phyloP scores from a whole-genome alignment of 2,888 invertebrate species.

The Thymelicus acteon region DNA sequence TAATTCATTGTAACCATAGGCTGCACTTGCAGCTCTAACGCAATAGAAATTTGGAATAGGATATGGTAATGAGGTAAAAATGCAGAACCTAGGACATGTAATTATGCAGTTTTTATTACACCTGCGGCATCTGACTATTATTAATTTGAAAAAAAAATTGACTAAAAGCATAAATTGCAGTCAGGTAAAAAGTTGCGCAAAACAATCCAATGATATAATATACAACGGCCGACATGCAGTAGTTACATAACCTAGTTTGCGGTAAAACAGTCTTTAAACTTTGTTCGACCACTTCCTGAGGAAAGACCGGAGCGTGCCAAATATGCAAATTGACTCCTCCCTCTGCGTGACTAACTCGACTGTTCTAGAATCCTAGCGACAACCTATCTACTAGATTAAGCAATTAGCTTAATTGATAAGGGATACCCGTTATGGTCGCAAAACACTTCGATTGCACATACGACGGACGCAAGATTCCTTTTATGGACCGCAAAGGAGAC shows the following conservation, averaged over 20 bases:
- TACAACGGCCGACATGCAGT: slow-evolving; percentile 9
- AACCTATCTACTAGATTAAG: slow-evolving; percentile 21
- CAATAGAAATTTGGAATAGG: no score
- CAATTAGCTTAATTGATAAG: slow-evolving; percentile 36
- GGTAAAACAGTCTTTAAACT: slow-evolving; percentile 27
- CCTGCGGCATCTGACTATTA: neutral
- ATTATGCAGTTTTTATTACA: no score
- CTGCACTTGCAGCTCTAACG: neutral
- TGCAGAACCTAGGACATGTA: no score
- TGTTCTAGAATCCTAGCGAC: slow-evolving; percentile 5
- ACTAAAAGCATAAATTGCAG: neutral
- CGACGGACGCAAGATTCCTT: slow-evolving; percentile 57
- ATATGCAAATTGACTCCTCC: slow-evolving; percentile 33
- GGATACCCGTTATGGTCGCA: slow-evolving; percentile 30
- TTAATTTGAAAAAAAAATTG: neutral
- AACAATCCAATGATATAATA: slow-evolving; percentile 5
- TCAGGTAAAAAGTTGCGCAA: slow-evolving; percentile 28
- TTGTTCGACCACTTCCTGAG: slow-evolving; percentile 29
- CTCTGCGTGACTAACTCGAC: slow-evolving; percentile 1
- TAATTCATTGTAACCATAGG: neutral
- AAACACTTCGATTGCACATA: slow-evolving; percentile 18
- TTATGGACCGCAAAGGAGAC: slow-evolving; percentile 61
- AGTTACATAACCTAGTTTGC: slow-evolving; percentile 30
- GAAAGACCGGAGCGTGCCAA: slow-evolving; percentile 31
- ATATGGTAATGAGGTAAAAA: no score